Evolutionary conservation across 1,140 invertebrate species (phyloP), one percentile per base, ranked within the genome.

Genomic region (Gonioctena quinquepunctata): DNA sequence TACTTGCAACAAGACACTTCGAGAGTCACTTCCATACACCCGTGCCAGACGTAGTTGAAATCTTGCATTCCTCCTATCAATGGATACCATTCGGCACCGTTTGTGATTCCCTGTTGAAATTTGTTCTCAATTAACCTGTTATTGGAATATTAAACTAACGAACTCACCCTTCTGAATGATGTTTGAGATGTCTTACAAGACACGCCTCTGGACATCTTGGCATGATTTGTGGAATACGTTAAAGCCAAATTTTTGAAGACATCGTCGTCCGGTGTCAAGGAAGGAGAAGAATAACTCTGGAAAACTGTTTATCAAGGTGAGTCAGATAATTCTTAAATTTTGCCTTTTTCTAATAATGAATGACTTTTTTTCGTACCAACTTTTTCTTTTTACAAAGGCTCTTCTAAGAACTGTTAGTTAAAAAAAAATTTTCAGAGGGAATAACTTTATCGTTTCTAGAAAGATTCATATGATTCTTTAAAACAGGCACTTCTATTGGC

Each of bases 1-100:
- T 93, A 98, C 86, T 99, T 99, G 84, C 94, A 96, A 85, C 98
- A 99, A 0, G 96, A 97, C 56, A 99, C 89, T 83, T 99, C 98
- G 33, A 99, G 84, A 0, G 98, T 99, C 16, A 99, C 91, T 86
- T 99, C 98, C 94, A 99, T 98, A 82, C 96, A 98, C 56, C 97
- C 97, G 78, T 96, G 96, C 90, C 94, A 95, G 11, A 99, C 89
- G 81, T 99, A 99, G 83, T 99, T 99, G 85, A 95, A 99, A 82
- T 99, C 98, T 86, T 99, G 97, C 94, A 96, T 96, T 5, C 86
- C 88, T 84, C 94, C 95, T 67, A 93, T 94, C 1, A 97, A 83
- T 0, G 94, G 93, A 83, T 96, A 96, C 95, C 95, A 96, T 54
- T 93, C 92, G 1, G 95, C 95, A 3, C 95, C 95, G 79, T 97